These are phyloP conservation scores for Callocephalon fimbriatum DNA, from an alignment of 2,113 vertebrate species.

Conservation along the genomic window DNA sequence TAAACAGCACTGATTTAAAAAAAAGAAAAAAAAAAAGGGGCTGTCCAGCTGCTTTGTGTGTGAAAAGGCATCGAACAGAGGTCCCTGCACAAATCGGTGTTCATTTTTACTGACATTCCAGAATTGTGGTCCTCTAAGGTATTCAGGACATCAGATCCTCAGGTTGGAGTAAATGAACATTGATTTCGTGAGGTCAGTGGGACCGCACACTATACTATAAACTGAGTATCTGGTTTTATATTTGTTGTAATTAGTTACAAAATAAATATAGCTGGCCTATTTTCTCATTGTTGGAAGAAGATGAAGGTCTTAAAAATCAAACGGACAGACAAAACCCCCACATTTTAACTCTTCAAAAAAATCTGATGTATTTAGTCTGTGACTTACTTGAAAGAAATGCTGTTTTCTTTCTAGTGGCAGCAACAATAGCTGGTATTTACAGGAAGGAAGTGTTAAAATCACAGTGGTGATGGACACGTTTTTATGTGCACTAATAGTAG, in stretches of 20 bases:
- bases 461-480: not conserved
- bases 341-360: not conserved
- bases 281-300: not conserved
- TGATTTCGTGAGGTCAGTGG: not conserved
- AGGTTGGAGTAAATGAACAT: not conserved
- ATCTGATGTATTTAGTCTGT: not conserved
- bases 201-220: not conserved
- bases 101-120: not conserved
- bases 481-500: not conserved
- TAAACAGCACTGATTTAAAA: not conserved
- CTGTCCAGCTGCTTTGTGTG: not conserved
- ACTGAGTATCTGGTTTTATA: not conserved
- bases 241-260: not conserved
- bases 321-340: fast-evolving
- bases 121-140: not conserved
- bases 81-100: not conserved
- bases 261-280: not conserved
- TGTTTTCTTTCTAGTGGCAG: not conserved
- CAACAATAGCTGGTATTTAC: not conserved
- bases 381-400: not conserved
- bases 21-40: not conserved
- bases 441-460: conserved; percentile 17
- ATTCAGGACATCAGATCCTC: not conserved
- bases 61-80: not conserved
- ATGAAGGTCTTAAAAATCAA: not conserved